Evolutionary conservation across 2,888 invertebrate genomes (phyloP), one percentile per base, ranked within the genome.

Genomic region (Cetonia aurata): DNA sequence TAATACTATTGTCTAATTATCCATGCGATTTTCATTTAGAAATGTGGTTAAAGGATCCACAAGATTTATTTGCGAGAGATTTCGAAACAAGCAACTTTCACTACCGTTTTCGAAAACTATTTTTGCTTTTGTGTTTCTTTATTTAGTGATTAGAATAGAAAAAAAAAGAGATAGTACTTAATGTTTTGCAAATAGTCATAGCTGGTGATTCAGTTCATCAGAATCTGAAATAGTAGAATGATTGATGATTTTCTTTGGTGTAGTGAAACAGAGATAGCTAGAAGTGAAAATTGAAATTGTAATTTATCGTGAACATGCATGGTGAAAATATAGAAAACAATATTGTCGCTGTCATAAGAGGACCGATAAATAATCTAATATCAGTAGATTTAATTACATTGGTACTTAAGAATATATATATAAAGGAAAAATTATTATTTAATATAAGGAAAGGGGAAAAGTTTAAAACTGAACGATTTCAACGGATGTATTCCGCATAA

Each of bases 291-390:
- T 48, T n/a, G 6, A 48, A 48, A 17, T 48, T 10, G 9, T 37
- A 37, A 10, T 37, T 48, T 48, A 48, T 13, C 12, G 25, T 33
- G n/a, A 37, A 46, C 62, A 65, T 65, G 62, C 62, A 65, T 25
- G 12, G 52, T 52, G 62, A 65, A 17, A 50, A 62, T 9, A 15
- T 10, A 37, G 37, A 50, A 65, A 62, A 62, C 0, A 50, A 65
- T 48, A 31, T 31, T 50, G 10, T 37, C 6, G 50, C 50, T 37
- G 62, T 33, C 13, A 19, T 19, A 65, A 33, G 17, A 50, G 15
- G 50, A 65, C 62, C 62, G 19, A 52, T 65, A n/a, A n/a, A n/a
- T 25, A n/a, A 37, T 17, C 50, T 65, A 65, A 50, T 52, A 17
- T 15, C 50, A 37, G 50, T 50, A 37, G 62, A 37, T 60, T 48